phyloP scores from a whole-genome alignment of 2,113 vertebrate genomes.

The Hemicordylus capensis region DNA sequence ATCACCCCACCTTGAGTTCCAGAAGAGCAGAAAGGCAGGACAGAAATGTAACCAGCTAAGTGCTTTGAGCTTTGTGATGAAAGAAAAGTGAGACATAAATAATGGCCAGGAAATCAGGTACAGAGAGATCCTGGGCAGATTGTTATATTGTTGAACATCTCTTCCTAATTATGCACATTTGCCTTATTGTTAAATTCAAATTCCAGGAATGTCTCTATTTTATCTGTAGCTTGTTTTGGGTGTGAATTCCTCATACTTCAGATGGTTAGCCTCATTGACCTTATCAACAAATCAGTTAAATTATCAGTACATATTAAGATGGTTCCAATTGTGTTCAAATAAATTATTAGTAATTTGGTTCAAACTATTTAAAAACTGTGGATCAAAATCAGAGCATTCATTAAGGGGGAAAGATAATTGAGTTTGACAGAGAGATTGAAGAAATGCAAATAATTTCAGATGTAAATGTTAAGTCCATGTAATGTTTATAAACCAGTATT shows the following conservation, averaged over 20 bases:
- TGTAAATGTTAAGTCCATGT: not conserved
- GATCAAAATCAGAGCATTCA: not conserved
- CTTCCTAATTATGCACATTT: no score
- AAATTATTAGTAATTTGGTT: not conserved
- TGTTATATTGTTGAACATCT: no score
- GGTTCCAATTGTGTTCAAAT: not conserved
- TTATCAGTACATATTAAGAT: slow-evolving; percentile 3
- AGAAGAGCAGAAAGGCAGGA: no score
- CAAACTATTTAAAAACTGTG: not conserved
- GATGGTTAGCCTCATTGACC: not conserved
- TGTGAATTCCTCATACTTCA: not conserved
- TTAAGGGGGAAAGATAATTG: not conserved
- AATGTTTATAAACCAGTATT: not conserved
- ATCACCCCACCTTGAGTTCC: no score
- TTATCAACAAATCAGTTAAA: not conserved
- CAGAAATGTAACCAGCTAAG: no score
- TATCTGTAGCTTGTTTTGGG: no score
- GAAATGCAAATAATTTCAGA: not conserved
- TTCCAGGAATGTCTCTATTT: no score
- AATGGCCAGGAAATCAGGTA: no score
- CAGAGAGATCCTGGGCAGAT: no score
- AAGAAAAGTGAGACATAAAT: no score
- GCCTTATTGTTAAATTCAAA: no score
- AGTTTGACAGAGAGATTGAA: not conserved
- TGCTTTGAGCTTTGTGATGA: no score